phyloP scores from a whole-genome alignment of 2,797 vertebrate species.

The Emydoidea blandingii region DNA sequence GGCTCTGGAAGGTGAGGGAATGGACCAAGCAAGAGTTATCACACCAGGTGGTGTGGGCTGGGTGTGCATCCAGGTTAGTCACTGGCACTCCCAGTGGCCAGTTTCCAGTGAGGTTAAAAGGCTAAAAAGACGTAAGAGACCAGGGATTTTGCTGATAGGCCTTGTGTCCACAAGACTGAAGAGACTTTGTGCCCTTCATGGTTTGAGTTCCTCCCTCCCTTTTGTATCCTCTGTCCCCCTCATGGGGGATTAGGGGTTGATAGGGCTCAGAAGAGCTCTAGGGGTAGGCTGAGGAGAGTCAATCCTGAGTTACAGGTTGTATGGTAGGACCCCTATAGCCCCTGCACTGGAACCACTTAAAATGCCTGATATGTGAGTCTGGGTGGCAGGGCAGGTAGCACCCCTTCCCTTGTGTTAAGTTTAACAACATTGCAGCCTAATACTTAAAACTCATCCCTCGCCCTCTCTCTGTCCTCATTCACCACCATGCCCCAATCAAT shows the following conservation, averaged over 20 bases:
- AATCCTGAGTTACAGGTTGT: too few relatives aligned
- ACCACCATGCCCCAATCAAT: background rate
- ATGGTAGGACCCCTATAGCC: background rate
- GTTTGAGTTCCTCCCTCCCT: too few relatives aligned
- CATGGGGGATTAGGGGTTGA: too few relatives aligned
- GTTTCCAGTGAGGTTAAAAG: background rate
- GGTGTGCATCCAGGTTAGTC: background rate
- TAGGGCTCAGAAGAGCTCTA: too few relatives aligned
- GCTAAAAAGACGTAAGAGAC: background rate
- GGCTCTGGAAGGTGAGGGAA: background rate
- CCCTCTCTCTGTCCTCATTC: background rate
- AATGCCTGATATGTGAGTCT: background rate
- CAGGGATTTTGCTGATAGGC: background rate
- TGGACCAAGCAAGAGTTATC: background rate
- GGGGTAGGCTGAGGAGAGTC: too few relatives aligned
- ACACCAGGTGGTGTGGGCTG: background rate
- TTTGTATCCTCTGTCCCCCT: too few relatives aligned
- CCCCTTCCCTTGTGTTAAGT: background rate
- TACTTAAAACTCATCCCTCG: background rate
- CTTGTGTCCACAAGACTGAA: background rate
- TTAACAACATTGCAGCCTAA: background rate
- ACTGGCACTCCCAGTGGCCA: too few relatives aligned
- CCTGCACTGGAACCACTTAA: background rate
- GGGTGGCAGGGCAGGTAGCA: background rate
- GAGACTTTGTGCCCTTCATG: background rate